Conservation (phyloP, 2,113 vertebrate genomes). For the Xenopus borealis region DNA sequence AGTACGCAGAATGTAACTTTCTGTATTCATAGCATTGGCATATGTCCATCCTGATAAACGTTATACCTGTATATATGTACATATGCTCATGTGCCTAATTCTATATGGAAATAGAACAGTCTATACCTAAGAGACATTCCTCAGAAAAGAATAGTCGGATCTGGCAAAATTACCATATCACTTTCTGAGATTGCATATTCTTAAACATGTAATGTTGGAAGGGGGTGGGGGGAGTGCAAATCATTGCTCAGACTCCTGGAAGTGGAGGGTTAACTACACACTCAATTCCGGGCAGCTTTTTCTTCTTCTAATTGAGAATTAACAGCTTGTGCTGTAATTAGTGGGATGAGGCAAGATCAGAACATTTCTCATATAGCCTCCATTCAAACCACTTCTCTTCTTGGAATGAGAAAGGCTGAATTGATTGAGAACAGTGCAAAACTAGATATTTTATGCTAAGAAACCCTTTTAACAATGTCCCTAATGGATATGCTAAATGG, state of each 20-base stretch:
- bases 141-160: too few relatives aligned
- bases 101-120: too few relatives aligned
- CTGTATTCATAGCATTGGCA: too few relatives aligned
- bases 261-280: conserved; percentile 1
- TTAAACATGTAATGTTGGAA: background rate
- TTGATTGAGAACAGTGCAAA: background rate
- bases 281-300: background rate
- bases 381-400: conserved; percentile 14
- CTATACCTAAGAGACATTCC: too few relatives aligned
- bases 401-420: conserved; percentile 14
- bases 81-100: too few relatives aligned
- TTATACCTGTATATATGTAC: too few relatives aligned
- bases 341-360: conserved; percentile 3
- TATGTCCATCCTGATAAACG: too few relatives aligned
- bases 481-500: conserved; percentile 29
- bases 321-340: conserved; percentile 13
- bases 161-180: background rate
- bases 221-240: background rate
- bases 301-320: background rate
- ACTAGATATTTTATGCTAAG: conserved; percentile 20
- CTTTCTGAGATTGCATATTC: background rate
- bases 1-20: background rate
- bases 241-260: background rate
- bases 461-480: conserved; percentile 9
- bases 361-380: background rate